Conservation (phyloP, 1,140 invertebrate species). For the Gyrodactylus salaris region DNA sequence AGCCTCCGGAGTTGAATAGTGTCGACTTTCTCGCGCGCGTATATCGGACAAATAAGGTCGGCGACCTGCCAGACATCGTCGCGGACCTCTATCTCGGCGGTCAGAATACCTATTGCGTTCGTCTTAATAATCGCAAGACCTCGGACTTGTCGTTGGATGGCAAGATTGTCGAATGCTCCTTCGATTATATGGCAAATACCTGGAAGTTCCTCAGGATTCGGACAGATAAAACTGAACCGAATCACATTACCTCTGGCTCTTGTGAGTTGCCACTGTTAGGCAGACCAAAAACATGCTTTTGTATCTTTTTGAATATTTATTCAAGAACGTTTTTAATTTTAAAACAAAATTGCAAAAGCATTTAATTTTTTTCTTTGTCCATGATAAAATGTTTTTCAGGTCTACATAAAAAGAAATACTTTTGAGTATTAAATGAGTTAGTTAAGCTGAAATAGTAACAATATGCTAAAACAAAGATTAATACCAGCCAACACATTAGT, state of each 20-base stretch:
- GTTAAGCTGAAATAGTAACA: too few relatives aligned
- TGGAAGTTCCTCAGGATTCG: slow-evolving; percentile 1
- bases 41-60: not conserved
- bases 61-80: not conserved
- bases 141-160: not conserved
- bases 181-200: not conserved
- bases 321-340: too few relatives aligned
- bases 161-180: slow-evolving; percentile 7
- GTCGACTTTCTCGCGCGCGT: slow-evolving; percentile 49
- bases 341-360: too few relatives aligned
- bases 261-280: not conserved
- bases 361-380: too few relatives aligned
- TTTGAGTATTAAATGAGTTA: too few relatives aligned
- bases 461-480: too few relatives aligned
- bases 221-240: slow-evolving; percentile 3
- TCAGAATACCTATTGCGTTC: not conserved
- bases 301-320: too few relatives aligned
- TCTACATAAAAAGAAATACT: too few relatives aligned
- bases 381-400: too few relatives aligned
- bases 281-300: not conserved
- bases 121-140: not conserved
- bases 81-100: not conserved
- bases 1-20: slow-evolving; percentile 59
- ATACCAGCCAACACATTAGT: too few relatives aligned
- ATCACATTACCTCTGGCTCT: slow-evolving; percentile 1